Evolutionary conservation across 2,113 vertebrate genomes (phyloP).

Genomic region (Archilochus colubris): DNA sequence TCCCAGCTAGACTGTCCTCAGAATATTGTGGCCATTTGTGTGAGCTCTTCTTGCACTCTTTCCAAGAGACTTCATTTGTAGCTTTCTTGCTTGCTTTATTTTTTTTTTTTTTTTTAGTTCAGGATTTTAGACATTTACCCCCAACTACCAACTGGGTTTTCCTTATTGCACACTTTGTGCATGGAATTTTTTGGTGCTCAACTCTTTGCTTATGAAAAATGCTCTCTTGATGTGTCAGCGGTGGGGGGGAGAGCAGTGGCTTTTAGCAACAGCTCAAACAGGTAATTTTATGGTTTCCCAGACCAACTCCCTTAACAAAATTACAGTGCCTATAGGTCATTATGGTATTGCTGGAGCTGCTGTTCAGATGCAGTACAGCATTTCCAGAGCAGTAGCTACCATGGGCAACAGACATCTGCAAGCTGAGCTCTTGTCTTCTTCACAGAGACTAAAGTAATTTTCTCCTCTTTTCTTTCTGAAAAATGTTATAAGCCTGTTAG

Average conservation of each 20-base stretch:
- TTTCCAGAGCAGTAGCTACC: background rate
- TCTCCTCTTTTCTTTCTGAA: background rate
- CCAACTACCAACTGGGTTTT: too few species aligned
- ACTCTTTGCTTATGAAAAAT: background rate
- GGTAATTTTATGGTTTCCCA: background rate
- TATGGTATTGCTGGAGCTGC: background rate
- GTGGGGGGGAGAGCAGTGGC: fast-evolving
- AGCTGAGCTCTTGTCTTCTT: background rate
- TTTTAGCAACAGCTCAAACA: background rate
- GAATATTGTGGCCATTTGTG: background rate
- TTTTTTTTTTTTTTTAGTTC: too few species aligned
- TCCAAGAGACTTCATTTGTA: too few species aligned
- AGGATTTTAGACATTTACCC: too few species aligned
- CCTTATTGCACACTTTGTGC: background rate
- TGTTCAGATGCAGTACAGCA: background rate
- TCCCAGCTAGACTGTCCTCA: background rate
- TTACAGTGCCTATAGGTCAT: background rate
- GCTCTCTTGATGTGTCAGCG: background rate
- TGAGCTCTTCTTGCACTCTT: background rate
- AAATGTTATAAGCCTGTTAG: background rate
- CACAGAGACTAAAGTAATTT: background rate
- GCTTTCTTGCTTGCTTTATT: too few species aligned
- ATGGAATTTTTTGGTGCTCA: background rate
- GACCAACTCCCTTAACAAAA: background rate
- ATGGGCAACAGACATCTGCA: background rate